Percentiles rank a stretch among this genome's conserved stretches.
Conservation (phyloP, 2,888 invertebrate species). For the Germaria angustata region DNA sequence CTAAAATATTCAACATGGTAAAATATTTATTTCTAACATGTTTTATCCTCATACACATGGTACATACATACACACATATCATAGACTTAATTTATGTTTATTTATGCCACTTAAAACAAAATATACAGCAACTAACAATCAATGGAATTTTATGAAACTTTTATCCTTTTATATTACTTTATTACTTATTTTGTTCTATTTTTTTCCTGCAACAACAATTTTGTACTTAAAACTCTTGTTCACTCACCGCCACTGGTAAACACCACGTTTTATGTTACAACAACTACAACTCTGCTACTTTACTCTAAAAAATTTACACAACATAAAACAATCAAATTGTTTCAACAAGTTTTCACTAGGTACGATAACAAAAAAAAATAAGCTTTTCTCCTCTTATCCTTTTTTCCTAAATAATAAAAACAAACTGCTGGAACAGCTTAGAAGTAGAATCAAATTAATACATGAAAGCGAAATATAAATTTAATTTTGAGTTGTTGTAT, state of each 20-base stretch:
- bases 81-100: too few relatives aligned
- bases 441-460: background rate
- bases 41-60: too few relatives aligned
- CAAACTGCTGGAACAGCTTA: background rate
- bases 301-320: constrained; percentile 17
- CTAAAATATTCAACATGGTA: too few relatives aligned
- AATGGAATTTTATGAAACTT: constrained; percentile 35
- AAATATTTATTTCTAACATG: too few relatives aligned
- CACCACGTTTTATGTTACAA: constrained; percentile 30
- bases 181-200: constrained; percentile 23
- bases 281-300: constrained; percentile 42
- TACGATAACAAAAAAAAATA: constrained; percentile 44
- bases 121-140: background rate
- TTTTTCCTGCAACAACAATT: constrained; percentile 58
- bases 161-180: constrained; percentile 26
- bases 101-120: too few relatives aligned
- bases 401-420: background rate
- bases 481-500: constrained; percentile 4
- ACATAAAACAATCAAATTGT: constrained; percentile 41
- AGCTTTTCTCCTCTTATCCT: constrained; percentile 11
- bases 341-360: constrained; percentile 66
- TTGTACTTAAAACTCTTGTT: constrained; percentile 34
- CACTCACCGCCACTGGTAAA: constrained; percentile 44
- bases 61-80: too few relatives aligned
- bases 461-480: background rate